phyloP scores from a whole-genome alignment of 2,113 vertebrate species.

The Colaptes auratus region DNA sequence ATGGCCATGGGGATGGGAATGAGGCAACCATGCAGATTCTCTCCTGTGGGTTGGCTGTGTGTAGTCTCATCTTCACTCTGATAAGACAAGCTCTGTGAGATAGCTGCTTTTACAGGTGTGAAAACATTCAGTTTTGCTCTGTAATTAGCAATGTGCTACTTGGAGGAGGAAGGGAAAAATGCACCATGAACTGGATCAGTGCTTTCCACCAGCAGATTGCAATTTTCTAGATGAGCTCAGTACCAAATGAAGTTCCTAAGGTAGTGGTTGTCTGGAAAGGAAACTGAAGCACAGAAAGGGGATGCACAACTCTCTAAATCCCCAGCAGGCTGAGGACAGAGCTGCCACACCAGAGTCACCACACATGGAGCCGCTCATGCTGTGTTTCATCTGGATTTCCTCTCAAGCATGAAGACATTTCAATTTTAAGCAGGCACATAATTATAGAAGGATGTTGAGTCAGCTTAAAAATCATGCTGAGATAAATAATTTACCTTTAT shows the following conservation, averaged over 20 bases:
- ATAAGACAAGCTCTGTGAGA: neutral
- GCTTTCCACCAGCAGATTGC: neutral
- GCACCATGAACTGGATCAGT: neutral
- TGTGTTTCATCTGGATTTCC: neutral
- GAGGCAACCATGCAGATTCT: neutral
- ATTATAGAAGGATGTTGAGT: neutral
- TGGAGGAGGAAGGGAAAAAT: neutral
- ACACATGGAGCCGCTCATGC: neutral
- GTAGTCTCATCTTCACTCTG: neutral
- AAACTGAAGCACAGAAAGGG: neutral
- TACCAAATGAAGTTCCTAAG: neutral
- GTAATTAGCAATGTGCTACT: neutral
- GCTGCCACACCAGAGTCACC: neutral
- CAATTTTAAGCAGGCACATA: neutral
- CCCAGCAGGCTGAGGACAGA: neutral
- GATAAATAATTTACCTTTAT: constrained; percentile 38
- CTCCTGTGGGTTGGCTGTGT: neutral
- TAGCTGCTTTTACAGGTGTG: neutral
- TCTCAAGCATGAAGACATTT: constrained; percentile 9
- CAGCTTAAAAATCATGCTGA: constrained; percentile 20
- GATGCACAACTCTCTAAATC: neutral
- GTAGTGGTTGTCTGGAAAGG: neutral
- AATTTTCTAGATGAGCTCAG: neutral
- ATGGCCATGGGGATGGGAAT: neutral
- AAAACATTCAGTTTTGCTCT: neutral